phyloP scores from a whole-genome alignment of 2,888 invertebrate genomes.

The Eupsilia transversa region DNA sequence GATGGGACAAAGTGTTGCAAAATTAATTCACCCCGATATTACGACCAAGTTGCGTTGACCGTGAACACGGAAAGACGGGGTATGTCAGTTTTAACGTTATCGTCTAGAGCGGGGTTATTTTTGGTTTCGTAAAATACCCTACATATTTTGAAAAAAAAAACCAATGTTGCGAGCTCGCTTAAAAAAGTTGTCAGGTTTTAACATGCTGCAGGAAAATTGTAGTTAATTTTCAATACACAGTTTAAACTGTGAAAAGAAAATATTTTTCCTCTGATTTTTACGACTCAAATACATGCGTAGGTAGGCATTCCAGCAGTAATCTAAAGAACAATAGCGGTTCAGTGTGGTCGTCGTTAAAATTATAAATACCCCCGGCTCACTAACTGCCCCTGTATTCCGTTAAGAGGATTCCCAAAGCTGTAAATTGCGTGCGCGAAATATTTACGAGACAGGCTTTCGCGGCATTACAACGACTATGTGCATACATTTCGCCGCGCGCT shows the following conservation, averaged over 20 bases:
- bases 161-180: neutral
- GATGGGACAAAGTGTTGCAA: slow-evolving; percentile 11
- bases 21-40: neutral
- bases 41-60: neutral
- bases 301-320: slow-evolving; percentile 69
- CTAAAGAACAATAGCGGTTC: slow-evolving; percentile 78
- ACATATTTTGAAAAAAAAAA: no score
- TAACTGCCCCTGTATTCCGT: slow-evolving; percentile 88
- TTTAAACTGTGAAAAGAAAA: slow-evolving; percentile 21
- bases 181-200: neutral
- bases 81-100: neutral
- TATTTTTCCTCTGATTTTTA: no score
- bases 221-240: neutral
- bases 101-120: neutral
- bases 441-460: slow-evolving; percentile 89
- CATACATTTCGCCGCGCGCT: slow-evolving; percentile 81
- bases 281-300: slow-evolving; percentile 44
- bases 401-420: slow-evolving; percentile 89
- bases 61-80: neutral
- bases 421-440: slow-evolving; percentile 89
- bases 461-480: slow-evolving; percentile 87
- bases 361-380: slow-evolving; percentile 85
- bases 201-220: neutral
- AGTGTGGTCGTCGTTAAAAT: slow-evolving; percentile 80
- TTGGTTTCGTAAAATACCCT: neutral